Evolutionary conservation across 2,797 vertebrate species (phyloP).

Genomic region (Amazonetta brasiliensis): DNA sequence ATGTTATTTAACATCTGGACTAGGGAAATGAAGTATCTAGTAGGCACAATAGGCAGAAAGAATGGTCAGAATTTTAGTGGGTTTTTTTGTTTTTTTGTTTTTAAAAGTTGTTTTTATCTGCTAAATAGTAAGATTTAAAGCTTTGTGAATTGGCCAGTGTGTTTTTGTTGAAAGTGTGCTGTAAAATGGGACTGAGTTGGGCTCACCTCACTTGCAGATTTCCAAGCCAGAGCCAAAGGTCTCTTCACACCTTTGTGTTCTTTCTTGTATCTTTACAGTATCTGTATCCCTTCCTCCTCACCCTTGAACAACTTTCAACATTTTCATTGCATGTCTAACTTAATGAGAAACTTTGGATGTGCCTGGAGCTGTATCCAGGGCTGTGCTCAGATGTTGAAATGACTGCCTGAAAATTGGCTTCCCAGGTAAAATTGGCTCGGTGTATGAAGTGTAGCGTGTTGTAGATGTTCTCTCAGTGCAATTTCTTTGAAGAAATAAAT

Average conservation of each 20-base stretch:
- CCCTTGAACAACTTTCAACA: slow-evolving; percentile 43
- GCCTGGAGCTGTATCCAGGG: slow-evolving; percentile 43
- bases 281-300: slow-evolving; percentile 6
- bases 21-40: neutral
- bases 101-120: neutral
- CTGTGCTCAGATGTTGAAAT: slow-evolving; percentile 59
- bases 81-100: too few relatives aligned
- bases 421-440: slow-evolving; percentile 23
- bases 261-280: slow-evolving; percentile 24
- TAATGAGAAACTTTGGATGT: slow-evolving; percentile 57
- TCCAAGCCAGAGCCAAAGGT: neutral
- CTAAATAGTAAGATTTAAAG: neutral
- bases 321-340: slow-evolving; percentile 50
- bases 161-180: neutral
- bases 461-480: slow-evolving; percentile 55
- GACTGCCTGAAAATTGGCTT: slow-evolving; percentile 37
- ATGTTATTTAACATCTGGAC: neutral
- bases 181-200: neutral
- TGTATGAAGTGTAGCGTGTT: slow-evolving; percentile 24
- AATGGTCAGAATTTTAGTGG: neutral
- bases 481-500: slow-evolving; percentile 71
- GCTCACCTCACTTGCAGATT: neutral
- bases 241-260: neutral
- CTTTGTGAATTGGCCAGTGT: neutral
- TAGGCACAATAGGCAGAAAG: neutral